Evolutionary conservation across 2,888 invertebrate genomes (phyloP).

Genomic region (Tachina grossa): DNA sequence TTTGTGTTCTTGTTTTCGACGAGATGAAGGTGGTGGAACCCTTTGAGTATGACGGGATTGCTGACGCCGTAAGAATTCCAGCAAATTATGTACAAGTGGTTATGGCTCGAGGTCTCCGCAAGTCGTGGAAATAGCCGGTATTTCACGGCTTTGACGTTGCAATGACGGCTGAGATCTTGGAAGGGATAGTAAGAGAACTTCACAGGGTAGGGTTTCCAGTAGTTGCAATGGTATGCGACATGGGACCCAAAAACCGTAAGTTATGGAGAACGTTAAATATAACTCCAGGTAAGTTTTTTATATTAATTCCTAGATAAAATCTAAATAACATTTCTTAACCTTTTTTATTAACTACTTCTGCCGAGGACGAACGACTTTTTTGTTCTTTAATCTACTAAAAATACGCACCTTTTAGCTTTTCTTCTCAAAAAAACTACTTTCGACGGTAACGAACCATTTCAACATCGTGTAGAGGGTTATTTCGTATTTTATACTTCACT

Average conservation of each 20-base stretch:
- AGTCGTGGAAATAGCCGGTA: neutral
- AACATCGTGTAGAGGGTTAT: no score
- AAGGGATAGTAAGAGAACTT: neutral
- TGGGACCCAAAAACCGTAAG: neutral
- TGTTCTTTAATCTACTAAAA: no score
- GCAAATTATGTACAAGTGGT: slow-evolving; percentile 14
- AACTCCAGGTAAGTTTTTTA: neutral
- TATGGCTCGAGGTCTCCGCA: slow-evolving; percentile 1
- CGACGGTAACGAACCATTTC: no score
- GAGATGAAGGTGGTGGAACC: neutral
- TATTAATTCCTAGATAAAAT: no score
- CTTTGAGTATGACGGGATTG: neutral
- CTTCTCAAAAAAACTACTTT: no score
- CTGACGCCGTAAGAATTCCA: neutral
- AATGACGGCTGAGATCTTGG: neutral
- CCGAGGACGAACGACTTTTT: no score
- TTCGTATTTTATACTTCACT: no score
- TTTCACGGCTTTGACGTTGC: neutral
- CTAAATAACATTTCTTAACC: no score
- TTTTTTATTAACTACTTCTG: no score
- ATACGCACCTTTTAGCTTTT: no score
- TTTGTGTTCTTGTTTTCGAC: no score
- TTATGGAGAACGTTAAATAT: neutral
- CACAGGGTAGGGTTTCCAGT: neutral
- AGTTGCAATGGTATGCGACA: slow-evolving; percentile 1